A percentile compares a stretch with the other conserved stretches of the same genome.
Evolutionary conservation across 1,140 invertebrate species (phyloP).

Genomic region (Anoplophora glabripennis): DNA sequence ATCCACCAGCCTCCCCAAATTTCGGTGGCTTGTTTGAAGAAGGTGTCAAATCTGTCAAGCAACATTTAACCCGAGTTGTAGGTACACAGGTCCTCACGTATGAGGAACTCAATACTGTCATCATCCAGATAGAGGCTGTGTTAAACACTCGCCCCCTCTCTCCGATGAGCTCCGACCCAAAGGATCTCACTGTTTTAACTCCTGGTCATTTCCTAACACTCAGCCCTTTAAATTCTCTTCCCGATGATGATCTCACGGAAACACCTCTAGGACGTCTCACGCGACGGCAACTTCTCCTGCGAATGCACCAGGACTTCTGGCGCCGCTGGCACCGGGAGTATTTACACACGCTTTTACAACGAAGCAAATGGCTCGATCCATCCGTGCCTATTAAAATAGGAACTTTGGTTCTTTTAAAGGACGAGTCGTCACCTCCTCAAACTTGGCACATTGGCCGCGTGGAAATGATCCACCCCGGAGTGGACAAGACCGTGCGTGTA

Average conservation of each 20-base stretch:
- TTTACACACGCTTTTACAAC: constrained; percentile 24
- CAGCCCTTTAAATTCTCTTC: constrained; percentile 38
- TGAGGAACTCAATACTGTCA: constrained; percentile 37
- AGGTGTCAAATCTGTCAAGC: constrained; percentile 33
- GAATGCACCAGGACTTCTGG: constrained; percentile 28
- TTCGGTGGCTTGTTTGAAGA: constrained; percentile 46
- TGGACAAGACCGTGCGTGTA: constrained; percentile 39
- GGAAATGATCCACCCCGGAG: constrained; percentile 35
- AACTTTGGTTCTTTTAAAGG: constrained; percentile 18
- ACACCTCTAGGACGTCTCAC: constrained; percentile 15
- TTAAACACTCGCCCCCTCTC: constrained; percentile 36
- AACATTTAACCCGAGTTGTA: constrained; percentile 30
- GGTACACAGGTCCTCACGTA: constrained; percentile 31
- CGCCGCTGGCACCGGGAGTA: constrained; percentile 30
- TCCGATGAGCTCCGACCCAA: constrained; percentile 25
- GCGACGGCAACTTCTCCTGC: constrained; percentile 32
- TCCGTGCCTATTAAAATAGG: not conserved
- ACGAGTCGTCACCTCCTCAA: constrained; percentile 22
- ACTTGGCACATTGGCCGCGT: constrained; percentile 39
- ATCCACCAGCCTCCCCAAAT: constrained; percentile 37
- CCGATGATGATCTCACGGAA: constrained; percentile 31
- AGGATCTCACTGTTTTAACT: constrained; percentile 32
- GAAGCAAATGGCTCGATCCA: constrained; percentile 18
- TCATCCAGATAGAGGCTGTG: constrained; percentile 34
- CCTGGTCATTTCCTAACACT: constrained; percentile 42